These are phyloP conservation scores for Myxocyprinus asiaticus DNA, from an alignment of 2,113 vertebrate genomes.

Conservation along the genomic window DNA sequence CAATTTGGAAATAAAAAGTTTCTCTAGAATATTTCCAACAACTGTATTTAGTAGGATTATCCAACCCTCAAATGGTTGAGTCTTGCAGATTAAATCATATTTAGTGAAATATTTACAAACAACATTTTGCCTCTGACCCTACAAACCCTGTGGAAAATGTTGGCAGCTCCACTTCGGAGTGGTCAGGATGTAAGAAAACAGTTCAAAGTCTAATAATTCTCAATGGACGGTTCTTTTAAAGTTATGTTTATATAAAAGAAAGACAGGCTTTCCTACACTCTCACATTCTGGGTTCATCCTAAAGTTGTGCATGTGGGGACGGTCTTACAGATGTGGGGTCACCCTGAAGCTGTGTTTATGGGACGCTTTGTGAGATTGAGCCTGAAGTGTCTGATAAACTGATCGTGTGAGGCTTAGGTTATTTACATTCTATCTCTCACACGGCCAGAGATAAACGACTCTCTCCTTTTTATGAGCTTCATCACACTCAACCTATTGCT, in stretches of 20 bases:
- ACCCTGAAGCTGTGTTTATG: slow-evolving; percentile 54
- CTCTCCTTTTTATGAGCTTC: slow-evolving; percentile 24
- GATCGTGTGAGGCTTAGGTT: slow-evolving; percentile 46
- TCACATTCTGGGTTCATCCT: slow-evolving; percentile 46
- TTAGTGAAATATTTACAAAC: not conserved
- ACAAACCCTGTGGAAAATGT: not conserved
- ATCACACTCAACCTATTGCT: slow-evolving; percentile 44
- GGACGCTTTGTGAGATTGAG: slow-evolving; percentile 49
- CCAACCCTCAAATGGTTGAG: too few species aligned
- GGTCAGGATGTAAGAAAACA: not conserved
- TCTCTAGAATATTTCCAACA: too few species aligned
- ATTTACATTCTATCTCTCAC: slow-evolving; percentile 50
- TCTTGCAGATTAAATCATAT: not conserved
- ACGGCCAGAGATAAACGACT: slow-evolving; percentile 48
- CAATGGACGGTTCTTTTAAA: slow-evolving; percentile 20
- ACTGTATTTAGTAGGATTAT: too few species aligned
- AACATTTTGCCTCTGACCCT: not conserved
- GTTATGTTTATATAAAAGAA: slow-evolving; percentile 17
- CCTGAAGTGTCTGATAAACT: slow-evolving; percentile 54
- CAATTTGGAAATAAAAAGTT: too few species aligned
- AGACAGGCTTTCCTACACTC: not conserved
- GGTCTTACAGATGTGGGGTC: slow-evolving; percentile 42
- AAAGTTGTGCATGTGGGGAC: slow-evolving; percentile 43
- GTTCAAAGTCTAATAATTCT: slow-evolving; percentile 15
- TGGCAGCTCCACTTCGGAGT: not conserved